phyloP scores from a whole-genome alignment of 2,113 vertebrate species.

The Monopterus albus region DNA sequence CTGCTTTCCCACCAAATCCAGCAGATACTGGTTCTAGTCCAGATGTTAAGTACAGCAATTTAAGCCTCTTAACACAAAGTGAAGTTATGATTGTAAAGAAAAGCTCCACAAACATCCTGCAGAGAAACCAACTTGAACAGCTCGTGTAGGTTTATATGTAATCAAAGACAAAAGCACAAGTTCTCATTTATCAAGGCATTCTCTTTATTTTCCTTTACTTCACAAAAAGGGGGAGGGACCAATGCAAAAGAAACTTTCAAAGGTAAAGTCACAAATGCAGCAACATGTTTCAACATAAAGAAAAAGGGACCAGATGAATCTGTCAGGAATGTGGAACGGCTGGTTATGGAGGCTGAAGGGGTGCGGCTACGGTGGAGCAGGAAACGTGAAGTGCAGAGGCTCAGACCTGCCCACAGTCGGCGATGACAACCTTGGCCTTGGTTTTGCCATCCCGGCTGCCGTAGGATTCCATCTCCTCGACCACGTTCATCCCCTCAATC shows the following conservation, averaged over 20 bases:
- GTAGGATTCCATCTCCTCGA: constrained; percentile 79
- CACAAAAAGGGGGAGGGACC: constrained; percentile 54
- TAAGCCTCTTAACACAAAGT: too few species aligned
- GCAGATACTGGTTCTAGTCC: too few species aligned
- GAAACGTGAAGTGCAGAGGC: neutral
- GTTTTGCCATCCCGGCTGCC: constrained; percentile 86
- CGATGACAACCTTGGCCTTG: constrained; percentile 80
- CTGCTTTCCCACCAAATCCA: too few species aligned
- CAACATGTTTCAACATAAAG: constrained; percentile 55
- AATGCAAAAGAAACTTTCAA: constrained; percentile 70
- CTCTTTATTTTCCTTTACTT: constrained; percentile 62
- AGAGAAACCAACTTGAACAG: too few species aligned
- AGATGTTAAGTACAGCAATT: too few species aligned
- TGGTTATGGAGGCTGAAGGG: constrained; percentile 29
- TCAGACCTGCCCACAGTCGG: constrained; percentile 89
- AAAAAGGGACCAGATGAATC: constrained; percentile 34
- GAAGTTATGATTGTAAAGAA: too few species aligned
- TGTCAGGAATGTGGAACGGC: constrained; percentile 75
- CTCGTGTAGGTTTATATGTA: too few species aligned
- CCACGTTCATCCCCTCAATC: constrained; percentile 83
- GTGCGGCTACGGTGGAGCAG: neutral
- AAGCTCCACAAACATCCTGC: too few species aligned
- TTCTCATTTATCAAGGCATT: constrained; percentile 71
- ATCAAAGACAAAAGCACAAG: too few species aligned
- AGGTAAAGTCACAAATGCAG: constrained; percentile 75